Conservation (phyloP, 2,888 invertebrate genomes). For the Perithous albicinctus region DNA sequence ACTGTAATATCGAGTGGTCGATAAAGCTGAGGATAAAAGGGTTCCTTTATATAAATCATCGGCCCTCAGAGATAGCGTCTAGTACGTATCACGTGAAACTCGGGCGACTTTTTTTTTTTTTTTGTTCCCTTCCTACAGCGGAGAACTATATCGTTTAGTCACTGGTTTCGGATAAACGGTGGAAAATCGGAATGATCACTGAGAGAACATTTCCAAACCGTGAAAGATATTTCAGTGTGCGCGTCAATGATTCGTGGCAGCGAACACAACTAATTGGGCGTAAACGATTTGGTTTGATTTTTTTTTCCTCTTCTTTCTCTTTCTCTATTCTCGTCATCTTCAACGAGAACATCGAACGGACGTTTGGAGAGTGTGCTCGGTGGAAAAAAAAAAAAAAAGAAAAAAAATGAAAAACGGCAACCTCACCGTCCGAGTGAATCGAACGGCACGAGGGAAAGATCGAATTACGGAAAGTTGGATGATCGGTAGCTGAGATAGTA, state of each 20-base stretch:
- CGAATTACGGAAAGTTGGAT: slow-evolving; percentile 38
- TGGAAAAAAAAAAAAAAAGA: not conserved
- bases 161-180: not conserved
- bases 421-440: not conserved
- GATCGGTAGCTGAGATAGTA: slow-evolving; percentile 26
- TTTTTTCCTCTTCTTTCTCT: not conserved
- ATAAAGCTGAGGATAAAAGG: slow-evolving; percentile 14
- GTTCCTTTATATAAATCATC: slow-evolving; percentile 23
- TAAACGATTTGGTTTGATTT: not conserved
- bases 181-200: slow-evolving; percentile 6
- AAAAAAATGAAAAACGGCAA: slow-evolving; percentile 9
- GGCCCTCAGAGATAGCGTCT: slow-evolving; percentile 14
- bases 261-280: slow-evolving; percentile 20
- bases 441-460: slow-evolving; percentile 12
- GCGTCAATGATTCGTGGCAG: not conserved
- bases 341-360: slow-evolving; percentile 12
- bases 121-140: not conserved
- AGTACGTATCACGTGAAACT: not conserved
- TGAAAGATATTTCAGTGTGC: not conserved
- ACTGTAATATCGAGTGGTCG: slow-evolving; percentile 3
- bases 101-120: not conserved
- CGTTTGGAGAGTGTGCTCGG: slow-evolving; percentile 16
- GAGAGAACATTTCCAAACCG: not conserved
- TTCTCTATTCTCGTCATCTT: slow-evolving; percentile 18
- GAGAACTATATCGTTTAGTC: not conserved